Evolutionary conservation across 30 jellyfish, hydroid and myxozoan genomes (phyloP).

Genomic region (Pseudorhiza aurosa): DNA sequence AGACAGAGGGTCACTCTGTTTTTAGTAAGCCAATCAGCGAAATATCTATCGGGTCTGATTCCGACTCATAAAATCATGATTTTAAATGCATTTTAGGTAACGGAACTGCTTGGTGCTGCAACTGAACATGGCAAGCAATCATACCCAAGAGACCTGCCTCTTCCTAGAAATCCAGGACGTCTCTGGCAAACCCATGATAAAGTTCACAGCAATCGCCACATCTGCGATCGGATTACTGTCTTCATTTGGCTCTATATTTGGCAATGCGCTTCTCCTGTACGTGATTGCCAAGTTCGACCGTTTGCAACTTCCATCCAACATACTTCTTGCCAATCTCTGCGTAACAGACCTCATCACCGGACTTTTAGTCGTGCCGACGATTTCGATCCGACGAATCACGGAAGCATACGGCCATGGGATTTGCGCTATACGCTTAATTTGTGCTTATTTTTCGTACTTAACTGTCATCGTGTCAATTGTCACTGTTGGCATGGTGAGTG

Average conservation of each 20-base stretch:
- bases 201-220: conserved; percentile 40
- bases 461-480: conserved; percentile 27
- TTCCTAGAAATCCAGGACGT: conserved; percentile 25
- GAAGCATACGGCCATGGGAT: conserved; percentile 60
- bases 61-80: no score
- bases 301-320: conserved; percentile 41
- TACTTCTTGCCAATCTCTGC: conserved; percentile 49
- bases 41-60: no score
- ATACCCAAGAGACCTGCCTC: conserved; percentile 10
- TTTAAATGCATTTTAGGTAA: background rate
- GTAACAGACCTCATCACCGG: conserved; percentile 45
- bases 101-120: background rate
- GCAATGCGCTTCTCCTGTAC: conserved; percentile 32
- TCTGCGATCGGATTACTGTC: conserved; percentile 30
- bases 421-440: conserved; percentile 37
- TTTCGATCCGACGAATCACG: conserved; percentile 31
- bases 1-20: no score
- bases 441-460: conserved; percentile 40
- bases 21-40: no score
- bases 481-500: conserved; percentile 33
- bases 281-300: conserved; percentile 24
- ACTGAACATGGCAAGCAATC: background rate
- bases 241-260: conserved; percentile 20
- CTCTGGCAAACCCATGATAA: background rate
- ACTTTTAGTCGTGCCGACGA: conserved; percentile 33